phyloP scores from a whole-genome alignment of 1,140 invertebrate species.

The Ips nitidus region DNA sequence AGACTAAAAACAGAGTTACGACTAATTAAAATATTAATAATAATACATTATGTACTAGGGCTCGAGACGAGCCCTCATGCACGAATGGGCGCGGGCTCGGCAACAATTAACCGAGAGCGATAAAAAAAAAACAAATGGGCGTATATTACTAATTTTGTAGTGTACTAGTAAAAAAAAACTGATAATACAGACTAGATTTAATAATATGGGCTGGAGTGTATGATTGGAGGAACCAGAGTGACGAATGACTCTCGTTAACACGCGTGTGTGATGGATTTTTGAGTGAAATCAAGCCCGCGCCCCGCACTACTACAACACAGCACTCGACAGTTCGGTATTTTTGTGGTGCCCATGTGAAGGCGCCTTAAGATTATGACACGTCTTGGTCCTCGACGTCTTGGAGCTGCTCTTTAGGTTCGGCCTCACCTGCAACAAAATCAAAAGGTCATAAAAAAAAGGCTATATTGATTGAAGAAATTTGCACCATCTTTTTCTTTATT shows the following conservation, averaged over 20 bases:
- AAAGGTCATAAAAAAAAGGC: too few species aligned
- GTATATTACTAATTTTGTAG: background rate
- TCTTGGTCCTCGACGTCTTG: conserved; percentile 92
- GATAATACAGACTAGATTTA: too few species aligned
- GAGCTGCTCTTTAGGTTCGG: conserved; percentile 83
- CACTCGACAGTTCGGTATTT: conserved; percentile 46
- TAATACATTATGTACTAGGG: conserved; percentile 50
- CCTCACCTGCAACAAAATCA: conserved; percentile 67
- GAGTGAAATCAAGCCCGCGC: conserved; percentile 34
- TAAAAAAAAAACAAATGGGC: background rate
- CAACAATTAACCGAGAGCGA: background rate
- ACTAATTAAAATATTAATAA: conserved; percentile 49
- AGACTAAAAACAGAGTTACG: conserved; percentile 47
- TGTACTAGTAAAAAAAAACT: background rate
- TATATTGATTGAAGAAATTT: too few species aligned
- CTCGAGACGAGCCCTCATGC: conserved; percentile 20
- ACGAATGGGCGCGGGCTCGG: conserved; percentile 23
- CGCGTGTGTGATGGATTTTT: too few species aligned
- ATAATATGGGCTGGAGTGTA: too few species aligned
- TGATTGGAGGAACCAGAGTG: too few species aligned
- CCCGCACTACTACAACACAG: conserved; percentile 46
- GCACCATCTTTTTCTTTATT: too few species aligned
- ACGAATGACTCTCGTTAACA: too few species aligned
- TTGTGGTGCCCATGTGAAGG: conserved; percentile 6
- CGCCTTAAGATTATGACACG: conserved; percentile 73